A percentile compares a stretch with the other conserved stretches of the same genome.
phyloP scores from a whole-genome alignment of 2,888 invertebrate species.

The Meandrusa payeni region DNA sequence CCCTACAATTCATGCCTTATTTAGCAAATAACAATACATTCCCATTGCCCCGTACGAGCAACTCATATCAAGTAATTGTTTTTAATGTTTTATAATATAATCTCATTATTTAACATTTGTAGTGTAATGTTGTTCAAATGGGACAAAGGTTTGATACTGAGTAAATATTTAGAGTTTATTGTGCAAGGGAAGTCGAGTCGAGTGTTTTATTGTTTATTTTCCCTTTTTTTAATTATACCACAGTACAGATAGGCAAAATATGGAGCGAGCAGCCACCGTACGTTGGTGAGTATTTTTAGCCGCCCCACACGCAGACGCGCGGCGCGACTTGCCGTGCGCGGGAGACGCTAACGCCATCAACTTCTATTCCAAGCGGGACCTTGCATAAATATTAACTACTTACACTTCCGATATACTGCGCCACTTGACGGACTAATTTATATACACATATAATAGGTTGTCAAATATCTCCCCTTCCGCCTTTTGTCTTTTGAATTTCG shows the following conservation, averaged over 20 bases:
- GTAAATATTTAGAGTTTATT: constrained; percentile 1
- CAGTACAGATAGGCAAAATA: constrained; percentile 47
- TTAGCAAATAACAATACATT: constrained; percentile 42
- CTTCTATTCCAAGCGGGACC: constrained; percentile 72
- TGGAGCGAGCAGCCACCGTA: constrained; percentile 54
- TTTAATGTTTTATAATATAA: constrained; percentile 6
- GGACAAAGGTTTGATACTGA: background rate
- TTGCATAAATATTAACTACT: constrained; percentile 44
- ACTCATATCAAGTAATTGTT: constrained; percentile 23
- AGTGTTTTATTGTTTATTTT: constrained; percentile 31
- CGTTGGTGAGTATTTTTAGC: constrained; percentile 67
- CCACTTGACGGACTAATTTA: constrained; percentile 11
- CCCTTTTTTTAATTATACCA: constrained; percentile 38
- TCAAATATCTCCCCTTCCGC: too few relatives aligned
- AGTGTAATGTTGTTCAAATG: constrained; percentile 9
- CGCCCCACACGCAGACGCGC: constrained; percentile 69
- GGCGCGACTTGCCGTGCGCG: constrained; percentile 54
- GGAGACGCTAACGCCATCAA: constrained; percentile 51
- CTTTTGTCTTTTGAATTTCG: too few relatives aligned
- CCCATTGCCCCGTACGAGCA: constrained; percentile 27
- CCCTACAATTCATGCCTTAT: constrained; percentile 49
- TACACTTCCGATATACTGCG: constrained; percentile 10
- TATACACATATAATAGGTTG: background rate
- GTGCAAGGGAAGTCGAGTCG: constrained; percentile 1
- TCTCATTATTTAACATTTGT: constrained; percentile 1